Conservation (phyloP, 2,113 vertebrate genomes). For the Eulemur macaco region DNA sequence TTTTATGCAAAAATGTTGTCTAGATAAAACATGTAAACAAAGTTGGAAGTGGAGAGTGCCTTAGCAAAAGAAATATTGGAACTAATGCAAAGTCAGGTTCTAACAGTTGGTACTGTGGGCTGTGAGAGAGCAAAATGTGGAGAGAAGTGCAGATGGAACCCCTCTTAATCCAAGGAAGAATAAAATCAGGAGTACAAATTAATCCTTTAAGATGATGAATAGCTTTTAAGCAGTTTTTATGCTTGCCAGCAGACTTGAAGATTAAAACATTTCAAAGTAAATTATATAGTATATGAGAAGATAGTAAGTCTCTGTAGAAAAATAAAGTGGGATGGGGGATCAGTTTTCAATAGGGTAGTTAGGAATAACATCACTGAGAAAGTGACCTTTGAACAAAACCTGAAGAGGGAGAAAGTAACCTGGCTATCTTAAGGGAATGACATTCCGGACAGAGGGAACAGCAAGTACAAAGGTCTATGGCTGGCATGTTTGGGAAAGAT, state of each 20-base stretch:
- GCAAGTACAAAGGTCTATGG: not conserved
- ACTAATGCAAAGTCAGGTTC: not conserved
- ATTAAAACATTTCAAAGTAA: conserved; percentile 56
- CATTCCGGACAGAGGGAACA: not conserved
- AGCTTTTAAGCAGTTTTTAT: conserved; percentile 21
- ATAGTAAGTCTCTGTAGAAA: conserved; percentile 3
- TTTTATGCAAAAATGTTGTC: conserved; percentile 6
- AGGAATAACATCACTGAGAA: conserved; percentile 15
- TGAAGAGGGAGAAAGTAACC: not conserved
- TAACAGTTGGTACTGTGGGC: not conserved
- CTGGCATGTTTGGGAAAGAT: not conserved
- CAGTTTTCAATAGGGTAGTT: not conserved
- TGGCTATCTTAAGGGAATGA: not conserved
- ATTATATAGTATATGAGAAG: conserved; percentile 1
- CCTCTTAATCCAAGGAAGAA: not conserved
- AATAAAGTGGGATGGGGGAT: not conserved
- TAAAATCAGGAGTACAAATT: conserved; percentile 33
- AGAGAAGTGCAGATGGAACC: not conserved
- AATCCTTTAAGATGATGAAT: conserved; percentile 38
- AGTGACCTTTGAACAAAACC: conserved; percentile 1
- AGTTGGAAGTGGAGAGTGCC: not conserved
- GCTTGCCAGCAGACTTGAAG: not conserved
- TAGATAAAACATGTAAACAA: not conserved
- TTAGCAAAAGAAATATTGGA: not conserved
- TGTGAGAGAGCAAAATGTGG: not conserved